These are phyloP conservation scores for Felis catus DNA, from an alignment of 2,113 vertebrate species.

Conservation along the genomic window DNA sequence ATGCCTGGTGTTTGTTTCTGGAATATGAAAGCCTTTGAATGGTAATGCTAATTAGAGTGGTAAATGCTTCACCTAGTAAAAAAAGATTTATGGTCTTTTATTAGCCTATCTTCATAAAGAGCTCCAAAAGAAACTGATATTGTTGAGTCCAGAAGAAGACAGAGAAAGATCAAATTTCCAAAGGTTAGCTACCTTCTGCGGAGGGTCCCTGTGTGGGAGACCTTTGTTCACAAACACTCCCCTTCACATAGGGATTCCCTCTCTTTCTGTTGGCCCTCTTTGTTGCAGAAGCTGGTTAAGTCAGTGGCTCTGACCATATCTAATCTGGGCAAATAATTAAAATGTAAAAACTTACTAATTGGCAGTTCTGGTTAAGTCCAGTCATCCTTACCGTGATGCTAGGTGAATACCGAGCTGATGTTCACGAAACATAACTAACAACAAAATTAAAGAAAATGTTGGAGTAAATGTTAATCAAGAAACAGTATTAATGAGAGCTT, in stretches of 20 bases:
- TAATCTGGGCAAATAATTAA: constrained; percentile 35
- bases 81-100: constrained; percentile 34
- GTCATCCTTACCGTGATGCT: neutral
- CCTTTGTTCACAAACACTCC: neutral
- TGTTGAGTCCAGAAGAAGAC: neutral
- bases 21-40: constrained; percentile 34
- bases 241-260: neutral
- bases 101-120: constrained; percentile 28
- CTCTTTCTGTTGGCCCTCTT: neutral
- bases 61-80: constrained; percentile 57
- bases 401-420: neutral
- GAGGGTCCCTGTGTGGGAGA: neutral
- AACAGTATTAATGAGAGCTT: neutral
- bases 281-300: neutral
- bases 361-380: neutral
- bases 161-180: constrained; percentile 1
- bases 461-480: neutral
- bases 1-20: constrained; percentile 11
- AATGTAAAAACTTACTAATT: neutral
- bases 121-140: neutral
- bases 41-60: constrained; percentile 36
- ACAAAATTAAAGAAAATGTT: neutral
- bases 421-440: neutral
- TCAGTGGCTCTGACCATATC: neutral
- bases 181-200: neutral